Conservation (phyloP, 2,888 invertebrate genomes). For the Alviniconcha strummeri region DNA sequence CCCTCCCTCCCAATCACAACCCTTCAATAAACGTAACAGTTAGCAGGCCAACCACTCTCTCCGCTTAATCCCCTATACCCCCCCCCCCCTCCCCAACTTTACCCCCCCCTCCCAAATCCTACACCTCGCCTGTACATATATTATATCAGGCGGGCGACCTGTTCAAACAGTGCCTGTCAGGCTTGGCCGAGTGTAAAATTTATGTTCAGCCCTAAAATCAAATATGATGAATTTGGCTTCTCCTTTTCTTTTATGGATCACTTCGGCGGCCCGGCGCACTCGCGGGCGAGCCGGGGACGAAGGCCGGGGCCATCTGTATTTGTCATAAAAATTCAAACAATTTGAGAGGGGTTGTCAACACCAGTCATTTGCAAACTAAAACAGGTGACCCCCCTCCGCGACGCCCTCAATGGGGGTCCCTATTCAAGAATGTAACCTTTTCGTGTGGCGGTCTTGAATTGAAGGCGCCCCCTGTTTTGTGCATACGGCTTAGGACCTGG, state of each 20-base stretch:
- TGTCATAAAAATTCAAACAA: slow-evolving; percentile 30
- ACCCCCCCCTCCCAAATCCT: neutral
- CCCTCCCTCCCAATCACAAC: neutral
- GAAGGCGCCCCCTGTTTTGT: too few relatives aligned
- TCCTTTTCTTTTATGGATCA: slow-evolving; percentile 16
- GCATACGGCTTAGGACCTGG: too few relatives aligned
- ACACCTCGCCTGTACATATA: slow-evolving; percentile 17
- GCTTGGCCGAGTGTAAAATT: slow-evolving; percentile 29
- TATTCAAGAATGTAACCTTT: slow-evolving; percentile 18
- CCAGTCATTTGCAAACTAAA: slow-evolving; percentile 2
- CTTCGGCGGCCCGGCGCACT: neutral
- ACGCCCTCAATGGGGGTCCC: neutral
- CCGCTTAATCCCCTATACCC: neutral
- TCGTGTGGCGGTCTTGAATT: too few relatives aligned
- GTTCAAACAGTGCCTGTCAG: slow-evolving; percentile 29
- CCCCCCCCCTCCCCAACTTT: neutral
- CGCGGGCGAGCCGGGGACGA: neutral
- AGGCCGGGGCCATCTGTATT: slow-evolving; percentile 17
- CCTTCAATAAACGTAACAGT: slow-evolving; percentile 6
- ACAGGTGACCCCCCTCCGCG: neutral
- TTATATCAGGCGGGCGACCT: neutral
- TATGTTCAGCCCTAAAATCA: slow-evolving; percentile 30
- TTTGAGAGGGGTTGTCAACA: slow-evolving; percentile 17
- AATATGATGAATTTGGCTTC: slow-evolving; percentile 29
- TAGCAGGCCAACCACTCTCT: neutral